Base-by-base conservation (phyloP, 1,140 invertebrate genomes). In the Drosophila arawakana region DNA sequence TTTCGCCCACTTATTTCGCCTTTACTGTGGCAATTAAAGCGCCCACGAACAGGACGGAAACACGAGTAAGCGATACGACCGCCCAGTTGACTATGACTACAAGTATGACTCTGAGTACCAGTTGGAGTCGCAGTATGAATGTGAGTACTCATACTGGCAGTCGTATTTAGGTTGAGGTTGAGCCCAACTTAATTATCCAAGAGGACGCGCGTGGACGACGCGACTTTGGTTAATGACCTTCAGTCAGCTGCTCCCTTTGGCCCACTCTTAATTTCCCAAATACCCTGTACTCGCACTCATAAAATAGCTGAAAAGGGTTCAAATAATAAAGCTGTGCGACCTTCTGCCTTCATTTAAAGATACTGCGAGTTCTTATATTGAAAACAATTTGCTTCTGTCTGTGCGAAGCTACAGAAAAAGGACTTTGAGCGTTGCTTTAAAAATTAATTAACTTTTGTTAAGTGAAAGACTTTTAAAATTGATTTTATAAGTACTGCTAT, bases 21-120 rank as follows among this genome's bases (percentile, higher is more conserved):
- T 46, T 71, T n/a, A 49, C 55, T 66, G 65, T 41, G 66, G 46
- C 76, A 79, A 81, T 86, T 85, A 86, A 76, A 66, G 62, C 66
- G 61, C 76, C 73, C 78, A 85, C 81, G 44, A 59, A 15, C 4
- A 39, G 21, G 55, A 59, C 52, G 62, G 61, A 65, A 63, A 65
- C 13, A 55, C 57, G 59, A 55, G 69, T 59, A 66, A 76, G 30
- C 47, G 73, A 76, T 76, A 70, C 49, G 43, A 11, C 43, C 69
- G 60, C 52, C 69, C 69, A 39, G 44, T 44, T 65, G 43, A 35
- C 13, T 35, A n/a, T 59, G 21, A 10, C n/a, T 30, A 30, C 25
- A 30, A 30, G 25, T 30, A 30, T 30, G 25, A 30, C 25, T 30
- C 25, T n/a, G 13, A 43, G 21, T 35, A 43, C 30, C n/a, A 15